Evolutionary conservation across 1,140 invertebrate genomes (phyloP).

Genomic region (Solenopsis fugax): DNA sequence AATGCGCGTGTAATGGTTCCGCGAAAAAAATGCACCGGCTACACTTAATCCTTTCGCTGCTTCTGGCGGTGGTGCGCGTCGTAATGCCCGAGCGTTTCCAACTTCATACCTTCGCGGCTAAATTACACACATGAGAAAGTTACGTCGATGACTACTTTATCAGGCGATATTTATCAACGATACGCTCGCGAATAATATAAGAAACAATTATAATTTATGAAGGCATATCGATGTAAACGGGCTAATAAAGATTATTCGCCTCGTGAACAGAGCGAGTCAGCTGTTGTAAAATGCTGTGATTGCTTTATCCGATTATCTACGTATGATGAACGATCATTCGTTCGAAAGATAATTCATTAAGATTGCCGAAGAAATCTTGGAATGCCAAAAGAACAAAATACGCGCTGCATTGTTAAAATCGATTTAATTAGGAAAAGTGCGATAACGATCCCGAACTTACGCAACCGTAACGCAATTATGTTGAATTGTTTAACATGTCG

Average conservation of each 20-base stretch:
- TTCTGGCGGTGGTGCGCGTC: constrained; percentile 23
- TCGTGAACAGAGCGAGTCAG: neutral
- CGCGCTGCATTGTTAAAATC: neutral
- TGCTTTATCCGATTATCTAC: neutral
- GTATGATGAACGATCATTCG: neutral
- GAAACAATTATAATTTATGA: neutral
- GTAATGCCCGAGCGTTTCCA: constrained; percentile 13
- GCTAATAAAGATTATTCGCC: neutral
- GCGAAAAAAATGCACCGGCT: constrained; percentile 2
- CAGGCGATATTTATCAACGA: neutral
- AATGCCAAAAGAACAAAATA: neutral
- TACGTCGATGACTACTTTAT: neutral
- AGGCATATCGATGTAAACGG: neutral
- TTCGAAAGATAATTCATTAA: constrained; percentile 17
- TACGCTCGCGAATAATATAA: neutral
- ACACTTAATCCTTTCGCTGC: constrained; percentile 50
- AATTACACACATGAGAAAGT: constrained; percentile 33
- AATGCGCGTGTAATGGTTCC: constrained; percentile 2
- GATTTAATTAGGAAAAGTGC: neutral
- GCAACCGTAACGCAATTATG: neutral
- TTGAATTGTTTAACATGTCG: neutral
- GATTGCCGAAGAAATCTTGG: neutral
- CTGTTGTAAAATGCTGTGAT: neutral
- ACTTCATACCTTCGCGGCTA: constrained; percentile 2
- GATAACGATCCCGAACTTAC: constrained; percentile 2